phyloP scores from a whole-genome alignment of 2,113 vertebrate species.

The Chloropsis cyanopogon region DNA sequence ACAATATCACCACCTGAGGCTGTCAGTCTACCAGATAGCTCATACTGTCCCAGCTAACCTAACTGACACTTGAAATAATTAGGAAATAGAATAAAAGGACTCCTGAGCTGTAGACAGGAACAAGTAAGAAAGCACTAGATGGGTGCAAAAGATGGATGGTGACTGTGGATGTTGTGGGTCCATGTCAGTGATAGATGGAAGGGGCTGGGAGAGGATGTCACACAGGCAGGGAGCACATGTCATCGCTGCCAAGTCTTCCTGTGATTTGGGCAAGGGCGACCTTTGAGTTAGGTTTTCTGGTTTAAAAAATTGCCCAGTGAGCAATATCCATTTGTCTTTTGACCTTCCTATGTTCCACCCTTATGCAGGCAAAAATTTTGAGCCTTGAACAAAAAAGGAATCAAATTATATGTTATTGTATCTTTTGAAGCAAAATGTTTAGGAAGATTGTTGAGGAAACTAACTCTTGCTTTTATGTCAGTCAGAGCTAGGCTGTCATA shows the following conservation, averaged over 20 bases:
- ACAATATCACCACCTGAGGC: background rate
- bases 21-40: background rate
- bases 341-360: background rate
- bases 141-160: background rate
- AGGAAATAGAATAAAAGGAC: background rate
- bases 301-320: background rate
- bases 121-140: background rate
- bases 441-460: background rate
- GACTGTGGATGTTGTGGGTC: background rate
- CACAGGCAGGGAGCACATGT: background rate
- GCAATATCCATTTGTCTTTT: background rate
- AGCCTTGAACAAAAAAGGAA: background rate
- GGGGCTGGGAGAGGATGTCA: background rate
- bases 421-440: constrained; percentile 9
- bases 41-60: background rate
- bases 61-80: background rate
- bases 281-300: background rate
- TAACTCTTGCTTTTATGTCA: background rate
- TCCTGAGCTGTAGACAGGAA: background rate
- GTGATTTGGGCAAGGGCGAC: background rate
- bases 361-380: background rate
- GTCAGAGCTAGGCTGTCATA: background rate
- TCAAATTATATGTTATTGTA: constrained; percentile 3
- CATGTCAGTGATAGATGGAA: background rate
- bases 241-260: background rate